phyloP scores from a whole-genome alignment of 2,113 vertebrate species.

The Excalfactoria chinensis region DNA sequence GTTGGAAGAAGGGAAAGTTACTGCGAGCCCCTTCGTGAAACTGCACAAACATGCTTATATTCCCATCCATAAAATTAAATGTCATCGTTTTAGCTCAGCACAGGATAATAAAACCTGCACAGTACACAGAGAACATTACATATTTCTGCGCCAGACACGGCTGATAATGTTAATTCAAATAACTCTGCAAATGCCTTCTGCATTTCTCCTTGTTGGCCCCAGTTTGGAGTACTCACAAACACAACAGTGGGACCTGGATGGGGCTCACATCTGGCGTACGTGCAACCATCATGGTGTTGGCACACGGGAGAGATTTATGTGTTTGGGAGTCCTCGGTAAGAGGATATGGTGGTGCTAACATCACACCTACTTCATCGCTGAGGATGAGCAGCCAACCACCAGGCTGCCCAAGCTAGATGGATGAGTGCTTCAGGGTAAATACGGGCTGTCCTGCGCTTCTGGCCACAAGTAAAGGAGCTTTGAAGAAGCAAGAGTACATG shows the following conservation, averaged over 20 bases:
- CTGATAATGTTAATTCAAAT: background rate
- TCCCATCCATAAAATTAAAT: conserved; percentile 10
- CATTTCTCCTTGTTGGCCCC: background rate
- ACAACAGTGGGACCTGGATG: background rate
- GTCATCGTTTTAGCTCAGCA: background rate
- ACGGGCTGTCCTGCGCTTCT: background rate
- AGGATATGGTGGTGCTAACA: background rate
- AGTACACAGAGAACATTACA: background rate
- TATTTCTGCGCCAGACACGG: background rate
- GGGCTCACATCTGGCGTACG: background rate
- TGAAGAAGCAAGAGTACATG: background rate
- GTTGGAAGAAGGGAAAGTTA: background rate
- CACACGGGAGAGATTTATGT: background rate
- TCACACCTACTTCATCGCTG: background rate
- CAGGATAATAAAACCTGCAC: background rate
- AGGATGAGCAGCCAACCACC: background rate
- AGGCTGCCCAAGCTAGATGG: background rate
- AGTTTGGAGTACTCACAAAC: background rate
- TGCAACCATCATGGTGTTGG: background rate
- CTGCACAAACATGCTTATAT: background rate
- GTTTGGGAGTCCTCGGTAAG: background rate
- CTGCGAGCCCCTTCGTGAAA: conserved; percentile 30
- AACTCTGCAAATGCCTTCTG: background rate
- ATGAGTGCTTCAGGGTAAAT: background rate
- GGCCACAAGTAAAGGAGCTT: background rate